These are phyloP conservation scores for Diadophis punctatus DNA, from an alignment of 2,113 vertebrate genomes.

Conservation along the genomic window DNA sequence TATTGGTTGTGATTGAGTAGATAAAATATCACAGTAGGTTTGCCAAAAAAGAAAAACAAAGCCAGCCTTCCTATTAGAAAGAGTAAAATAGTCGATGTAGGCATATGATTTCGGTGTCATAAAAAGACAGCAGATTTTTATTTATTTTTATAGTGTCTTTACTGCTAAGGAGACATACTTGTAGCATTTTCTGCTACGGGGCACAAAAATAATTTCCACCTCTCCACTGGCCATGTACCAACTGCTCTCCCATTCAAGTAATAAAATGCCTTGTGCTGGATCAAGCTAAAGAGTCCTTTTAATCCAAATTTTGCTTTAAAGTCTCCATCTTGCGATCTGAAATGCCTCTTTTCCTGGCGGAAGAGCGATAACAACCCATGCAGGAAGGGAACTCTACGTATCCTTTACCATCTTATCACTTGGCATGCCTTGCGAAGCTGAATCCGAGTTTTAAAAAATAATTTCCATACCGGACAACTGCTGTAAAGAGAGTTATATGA, in stretches of 20 bases:
- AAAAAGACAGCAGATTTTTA: background rate
- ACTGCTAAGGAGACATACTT: background rate
- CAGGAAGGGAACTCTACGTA: background rate
- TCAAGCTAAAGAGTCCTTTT: background rate
- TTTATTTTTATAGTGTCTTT: background rate
- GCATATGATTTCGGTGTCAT: background rate
- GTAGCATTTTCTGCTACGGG: background rate
- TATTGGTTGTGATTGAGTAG: conserved; percentile 39
- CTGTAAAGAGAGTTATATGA: background rate
- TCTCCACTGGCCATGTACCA: background rate
- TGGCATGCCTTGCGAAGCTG: background rate
- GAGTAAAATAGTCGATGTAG: background rate
- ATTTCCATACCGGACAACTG: background rate
- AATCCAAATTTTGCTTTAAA: background rate
- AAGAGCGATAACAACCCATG: background rate
- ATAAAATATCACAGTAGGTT: conserved; percentile 39
- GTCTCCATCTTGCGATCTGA: background rate
- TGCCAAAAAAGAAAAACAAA: conserved; percentile 12
- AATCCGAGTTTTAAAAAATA: background rate
- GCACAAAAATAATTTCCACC: background rate
- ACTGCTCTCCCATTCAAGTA: background rate
- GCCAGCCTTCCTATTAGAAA: background rate
- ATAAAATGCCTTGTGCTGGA: background rate
- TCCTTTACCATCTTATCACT: background rate
- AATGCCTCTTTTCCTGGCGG: background rate